These are phyloP conservation scores for Drosophila meridionalis DNA, from an alignment of 2,888 invertebrate genomes.

Conservation along the genomic window DNA sequence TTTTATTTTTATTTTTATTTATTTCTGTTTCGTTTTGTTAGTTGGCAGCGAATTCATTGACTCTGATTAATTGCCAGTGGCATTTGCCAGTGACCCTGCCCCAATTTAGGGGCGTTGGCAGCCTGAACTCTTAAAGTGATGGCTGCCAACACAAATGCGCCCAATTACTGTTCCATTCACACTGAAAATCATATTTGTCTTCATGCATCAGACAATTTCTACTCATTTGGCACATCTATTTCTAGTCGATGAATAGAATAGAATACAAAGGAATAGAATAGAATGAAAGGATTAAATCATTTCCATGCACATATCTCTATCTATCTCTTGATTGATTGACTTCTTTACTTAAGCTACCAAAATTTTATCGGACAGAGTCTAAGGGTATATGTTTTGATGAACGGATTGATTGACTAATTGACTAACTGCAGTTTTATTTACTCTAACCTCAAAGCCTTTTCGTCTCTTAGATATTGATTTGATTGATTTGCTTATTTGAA, in stretches of 20 bases:
- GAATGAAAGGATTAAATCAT: not conserved
- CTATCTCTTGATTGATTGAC: not conserved
- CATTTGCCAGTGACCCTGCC: conserved; percentile 57
- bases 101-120: conserved; percentile 30
- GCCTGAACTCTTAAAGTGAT: not conserved
- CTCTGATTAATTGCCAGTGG: conserved; percentile 66
- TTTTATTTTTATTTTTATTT: conserved; percentile 7
- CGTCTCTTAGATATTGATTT: not conserved
- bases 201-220: conserved; percentile 14
- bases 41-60: conserved; percentile 61
- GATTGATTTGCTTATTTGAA: not conserved
- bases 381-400: not conserved
- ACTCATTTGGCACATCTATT: not conserved
- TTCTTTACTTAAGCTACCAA: not conserved
- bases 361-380: not conserved
- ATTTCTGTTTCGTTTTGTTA: conserved; percentile 19
- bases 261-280: no score
- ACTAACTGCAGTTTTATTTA: not conserved
- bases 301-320: not conserved
- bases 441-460: not conserved
- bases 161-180: conserved; percentile 10
- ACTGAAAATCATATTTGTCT: not conserved
- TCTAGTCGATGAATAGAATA: not conserved
- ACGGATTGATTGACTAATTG: conserved; percentile 5
- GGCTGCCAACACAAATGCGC: conserved; percentile 2